Base-by-base conservation (phyloP, 2,113 vertebrate genomes). In the Hydropotes inermis region DNA sequence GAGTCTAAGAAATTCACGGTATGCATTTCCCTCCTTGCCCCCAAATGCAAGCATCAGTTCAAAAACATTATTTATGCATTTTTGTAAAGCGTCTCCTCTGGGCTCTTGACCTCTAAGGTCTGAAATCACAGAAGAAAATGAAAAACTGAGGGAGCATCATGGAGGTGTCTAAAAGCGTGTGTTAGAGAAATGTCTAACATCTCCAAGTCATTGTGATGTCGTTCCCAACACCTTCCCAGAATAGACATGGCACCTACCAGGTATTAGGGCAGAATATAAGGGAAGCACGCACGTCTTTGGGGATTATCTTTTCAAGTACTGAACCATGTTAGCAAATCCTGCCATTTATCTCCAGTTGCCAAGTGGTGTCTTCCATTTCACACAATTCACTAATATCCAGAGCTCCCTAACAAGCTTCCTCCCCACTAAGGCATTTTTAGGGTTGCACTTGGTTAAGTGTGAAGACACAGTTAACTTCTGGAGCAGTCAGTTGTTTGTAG, bases 371-470 rank as follows among this genome's bases (percentile, higher is more conserved):
- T 91, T 83, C 28, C 39, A 36, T 64, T 76, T 91, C 54, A 47
- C 45, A 84, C 60, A 87, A 88, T 67, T 94, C 58, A 70, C 28
- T 33, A 45, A 91, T 23, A 7, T 6, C 61, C 30, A 58, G 55
- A 87, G 57, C 23, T 14, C 60, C 78, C 6, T 36, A 9, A 58
- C 3, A 25, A 50, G 45, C 39, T 57, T 28, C 61, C 70, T 87
- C 33, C n/a, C 1, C 3, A 8, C 1, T 6, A 64, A 64, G 47
- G 57, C 70, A 57, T 47, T 17, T 21, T 15, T 0, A 3, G 19
- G 19, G 3, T 39, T 94, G 67, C n/a, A 25, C 47, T 43, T 92
- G 33, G 50, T 30, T 70, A 82, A 6, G 15, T 67, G 43, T 70
- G 21, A 88, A 76, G 50, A 45, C 14, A 45, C 25, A 27, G 67